Conservation (phyloP, 2,888 invertebrate species). For the Eurytoma californica region DNA sequence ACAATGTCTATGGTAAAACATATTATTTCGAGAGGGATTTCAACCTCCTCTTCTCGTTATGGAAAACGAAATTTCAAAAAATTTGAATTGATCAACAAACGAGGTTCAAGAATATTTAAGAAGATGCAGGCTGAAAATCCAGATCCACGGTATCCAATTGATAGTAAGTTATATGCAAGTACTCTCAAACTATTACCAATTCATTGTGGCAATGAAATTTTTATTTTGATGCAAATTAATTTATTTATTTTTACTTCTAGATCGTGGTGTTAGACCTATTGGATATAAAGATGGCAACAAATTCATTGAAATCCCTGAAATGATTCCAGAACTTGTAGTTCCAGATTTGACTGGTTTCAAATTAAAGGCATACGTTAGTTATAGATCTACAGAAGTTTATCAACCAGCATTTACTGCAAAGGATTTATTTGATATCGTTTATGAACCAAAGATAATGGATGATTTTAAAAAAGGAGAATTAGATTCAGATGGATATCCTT, state of each 20-base stretch:
- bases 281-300: conserved; percentile 78
- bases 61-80: conserved; percentile 91
- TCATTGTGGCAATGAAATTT: too few species aligned
- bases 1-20: conserved; percentile 64
- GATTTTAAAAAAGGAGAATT: conserved; percentile 86
- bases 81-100: conserved; percentile 85
- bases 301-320: conserved; percentile 85
- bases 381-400: conserved; percentile 84
- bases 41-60: conserved; percentile 76
- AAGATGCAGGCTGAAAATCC: conserved; percentile 76
- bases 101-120: conserved; percentile 84
- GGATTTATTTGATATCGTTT: conserved; percentile 88
- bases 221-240: background rate
- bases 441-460: conserved; percentile 85
- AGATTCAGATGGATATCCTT: conserved; percentile 81
- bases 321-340: conserved; percentile 93
- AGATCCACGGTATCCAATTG: conserved; percentile 81
- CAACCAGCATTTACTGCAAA: conserved; percentile 90
- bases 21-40: conserved; percentile 75
- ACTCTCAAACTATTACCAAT: background rate
- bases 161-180: conserved; percentile 76
- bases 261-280: conserved; percentile 82
- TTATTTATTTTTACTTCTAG: conserved; percentile 70
- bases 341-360: conserved; percentile 90
- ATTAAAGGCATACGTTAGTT: conserved; percentile 96